Evolutionary conservation across 2,888 invertebrate genomes (phyloP), one percentile per base, ranked within the genome.

Genomic region (Barypeithes pellucidus): DNA sequence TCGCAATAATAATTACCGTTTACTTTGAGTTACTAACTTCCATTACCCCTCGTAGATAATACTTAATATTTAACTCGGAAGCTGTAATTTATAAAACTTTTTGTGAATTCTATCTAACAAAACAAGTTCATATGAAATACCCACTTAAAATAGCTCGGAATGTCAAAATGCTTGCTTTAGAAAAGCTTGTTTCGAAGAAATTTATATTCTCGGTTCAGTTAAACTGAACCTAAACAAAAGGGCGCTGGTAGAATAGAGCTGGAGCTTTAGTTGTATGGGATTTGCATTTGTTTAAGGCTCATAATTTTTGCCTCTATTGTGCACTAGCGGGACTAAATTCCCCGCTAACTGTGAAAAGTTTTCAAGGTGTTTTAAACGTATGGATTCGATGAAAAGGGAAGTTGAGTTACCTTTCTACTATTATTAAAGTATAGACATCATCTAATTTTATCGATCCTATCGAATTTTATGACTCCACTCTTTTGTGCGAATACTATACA

Each of bases 241-340:
- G 14, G 29, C 14, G 24, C 1, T 22, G 22, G 43, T 22, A 41
- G 29, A 62, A 47, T 63, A 50, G 63, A 47, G 45, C 24, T n/a
- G 12, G 16, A 41, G 47, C 62, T 62, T 29, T 33, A 47, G 33
- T 63, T 47, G 63, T 63, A 50, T 36, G 36, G 29, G 20, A 63
- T 63, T 63, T 63, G 63, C 47, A 63, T 63, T 63, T 63, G 47
- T 63, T 63, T 29, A 36, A 63, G 36, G 47, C 33, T 9, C 63
- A 50, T 63, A 63, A 63, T 50, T 63, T 63, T 63, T 47, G 63
- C 11, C 36, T 63, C 50, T 20, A 63, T 63, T 63, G 63, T 63
- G 20, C 36, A 36, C 50, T 7, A 29, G 29, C 24, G 14, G 9
- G 18, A 11, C 50, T 63, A 63, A 45, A 45, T 62, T 36, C 12